Evolutionary conservation across 2,113 vertebrate species (phyloP).

Genomic region (Indri indri): DNA sequence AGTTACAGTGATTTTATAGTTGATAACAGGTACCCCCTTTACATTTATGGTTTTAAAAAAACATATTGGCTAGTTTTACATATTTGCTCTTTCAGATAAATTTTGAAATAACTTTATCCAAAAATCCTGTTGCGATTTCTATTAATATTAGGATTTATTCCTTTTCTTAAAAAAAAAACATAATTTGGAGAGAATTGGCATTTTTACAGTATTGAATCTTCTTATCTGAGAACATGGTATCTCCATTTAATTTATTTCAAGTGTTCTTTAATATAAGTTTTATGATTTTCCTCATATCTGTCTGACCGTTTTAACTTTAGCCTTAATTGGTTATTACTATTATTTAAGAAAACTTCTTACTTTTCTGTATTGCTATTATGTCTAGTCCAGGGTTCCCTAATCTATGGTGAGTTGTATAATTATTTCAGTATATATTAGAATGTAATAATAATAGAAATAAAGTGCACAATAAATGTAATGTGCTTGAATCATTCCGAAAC

Average conservation of each 20-base stretch:
- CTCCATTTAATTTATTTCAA: slow-evolving; percentile 14
- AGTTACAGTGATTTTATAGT: neutral
- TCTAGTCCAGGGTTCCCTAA: neutral
- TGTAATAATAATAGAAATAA: too few species aligned
- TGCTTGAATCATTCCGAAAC: too few species aligned
- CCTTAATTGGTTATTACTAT: neutral
- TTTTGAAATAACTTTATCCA: neutral
- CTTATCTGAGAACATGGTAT: neutral
- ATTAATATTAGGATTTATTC: neutral
- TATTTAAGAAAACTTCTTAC: neutral
- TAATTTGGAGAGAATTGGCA: neutral
- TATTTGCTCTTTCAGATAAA: slow-evolving; percentile 1
- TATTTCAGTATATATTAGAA: too few species aligned
- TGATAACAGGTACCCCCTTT: neutral
- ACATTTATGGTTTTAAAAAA: neutral
- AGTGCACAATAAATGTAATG: too few species aligned
- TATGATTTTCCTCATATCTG: neutral
- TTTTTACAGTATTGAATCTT: neutral
- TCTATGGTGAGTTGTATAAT: too few species aligned
- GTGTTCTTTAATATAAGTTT: neutral
- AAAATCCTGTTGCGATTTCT: neutral
- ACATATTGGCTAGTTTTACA: neutral
- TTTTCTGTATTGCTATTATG: neutral
- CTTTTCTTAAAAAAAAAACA: neutral
- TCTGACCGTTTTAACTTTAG: slow-evolving; percentile 11